Conservation (phyloP, 2,888 invertebrate species). For the Drosophila longiperda region DNA sequence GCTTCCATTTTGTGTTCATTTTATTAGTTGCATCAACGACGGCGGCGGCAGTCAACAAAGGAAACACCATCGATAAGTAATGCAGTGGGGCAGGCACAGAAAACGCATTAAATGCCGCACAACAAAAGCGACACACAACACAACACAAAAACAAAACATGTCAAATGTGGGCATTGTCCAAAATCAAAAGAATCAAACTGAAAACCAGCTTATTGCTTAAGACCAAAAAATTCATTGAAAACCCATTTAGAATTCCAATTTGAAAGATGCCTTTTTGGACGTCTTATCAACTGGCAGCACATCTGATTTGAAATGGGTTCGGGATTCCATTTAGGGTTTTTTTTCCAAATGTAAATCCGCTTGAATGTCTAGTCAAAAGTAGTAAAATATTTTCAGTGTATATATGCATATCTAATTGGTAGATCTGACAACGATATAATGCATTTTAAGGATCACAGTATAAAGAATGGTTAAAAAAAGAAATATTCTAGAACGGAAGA, state of each 20-base stretch:
- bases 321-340: conserved; percentile 15
- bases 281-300: conserved; percentile 29
- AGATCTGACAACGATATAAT: conserved; percentile 14
- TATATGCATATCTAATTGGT: conserved; percentile 27
- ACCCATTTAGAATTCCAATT: conserved; percentile 27
- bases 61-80: conserved; percentile 29
- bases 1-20: conserved; percentile 38
- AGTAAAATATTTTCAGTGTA: background rate
- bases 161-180: background rate
- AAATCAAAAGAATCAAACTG: conserved; percentile 1
- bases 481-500: background rate
- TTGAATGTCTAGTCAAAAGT: conserved; percentile 20
- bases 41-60: conserved; percentile 38
- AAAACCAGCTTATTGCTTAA: conserved; percentile 25
- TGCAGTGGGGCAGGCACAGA: conserved; percentile 15
- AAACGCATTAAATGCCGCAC: conserved; percentile 32
- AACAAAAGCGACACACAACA: conserved; percentile 1
- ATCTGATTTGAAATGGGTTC: conserved; percentile 15
- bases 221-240: conserved; percentile 5
- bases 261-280: background rate
- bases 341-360: conserved; percentile 5
- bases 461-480: background rate
- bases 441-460: conserved; percentile 10
- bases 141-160: conserved; percentile 5
- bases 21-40: conserved; percentile 19